Evolutionary conservation across 2,113 vertebrate genomes (phyloP), one percentile per base, ranked within the genome.

Genomic region (Entelurus aequoreus): DNA sequence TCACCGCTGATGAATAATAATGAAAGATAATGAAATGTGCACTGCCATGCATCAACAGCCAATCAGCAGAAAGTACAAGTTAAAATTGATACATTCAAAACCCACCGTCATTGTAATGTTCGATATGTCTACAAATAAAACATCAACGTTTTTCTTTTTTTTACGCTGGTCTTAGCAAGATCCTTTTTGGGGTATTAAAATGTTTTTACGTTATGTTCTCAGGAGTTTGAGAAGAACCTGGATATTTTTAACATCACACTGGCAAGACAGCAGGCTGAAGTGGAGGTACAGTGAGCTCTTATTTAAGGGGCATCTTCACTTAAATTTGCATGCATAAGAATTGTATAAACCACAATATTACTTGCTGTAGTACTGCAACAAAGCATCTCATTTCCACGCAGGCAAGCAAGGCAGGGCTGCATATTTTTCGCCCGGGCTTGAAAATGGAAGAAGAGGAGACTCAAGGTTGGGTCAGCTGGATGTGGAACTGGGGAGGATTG

Each of bases 231-330:
- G 86, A 95, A 89, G 79, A 36, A 80, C 0, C 77, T 99, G 90
- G 97, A 99, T 90, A 90, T 99, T 82, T 98, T 99, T 89, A 98
- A 94, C 83, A 98, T 99, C 88, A 98, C 94, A 4, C 71, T 99
- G 74, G 93, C 93, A 72, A 92, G 97, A 75, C 95, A 98, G 66
- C 94, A 98, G 79, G 94, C 96, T 70, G 96, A 99, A 90, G 90
- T 97, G 86, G 96, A 98, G 94, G 97, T 99, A 92, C 97, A 93
- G 95, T 99, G 91, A 63, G 75, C 15, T 48, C 28, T 49, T 44
- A 11, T 9, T 10, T 3, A 9, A 1, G 42, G 9, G 2, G 42
- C 42, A 44, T 44, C 42, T 10, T 44, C 42, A 44, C 42, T 44
- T 3, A 44, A 44, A 50, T 51, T 4, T 51, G 49, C 2, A 9